Percentiles rank a stretch among this genome's conserved stretches.
phyloP scores from a whole-genome alignment of 2,113 vertebrate genomes.

The Lucifuga dentata region DNA sequence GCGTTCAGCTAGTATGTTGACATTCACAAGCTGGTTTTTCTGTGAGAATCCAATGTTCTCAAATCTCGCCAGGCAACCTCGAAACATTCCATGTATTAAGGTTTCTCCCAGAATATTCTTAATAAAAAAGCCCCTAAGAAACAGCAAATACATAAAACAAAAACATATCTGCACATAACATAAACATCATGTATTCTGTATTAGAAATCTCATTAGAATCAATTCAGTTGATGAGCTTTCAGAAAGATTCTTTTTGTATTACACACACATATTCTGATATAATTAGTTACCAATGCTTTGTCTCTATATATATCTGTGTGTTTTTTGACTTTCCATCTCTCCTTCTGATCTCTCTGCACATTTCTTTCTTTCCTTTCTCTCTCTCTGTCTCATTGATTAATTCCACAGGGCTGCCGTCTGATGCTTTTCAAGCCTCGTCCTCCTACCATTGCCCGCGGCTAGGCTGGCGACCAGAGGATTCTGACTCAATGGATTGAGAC shows the following conservation, averaged over 20 bases:
- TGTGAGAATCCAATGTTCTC: too few relatives aligned
- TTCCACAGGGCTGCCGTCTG: slow-evolving; percentile 61
- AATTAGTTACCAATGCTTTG: too few relatives aligned
- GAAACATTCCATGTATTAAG: too few relatives aligned
- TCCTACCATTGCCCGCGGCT: slow-evolving; percentile 61
- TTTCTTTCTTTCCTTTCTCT: slow-evolving; percentile 45
- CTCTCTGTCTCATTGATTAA: slow-evolving; percentile 64
- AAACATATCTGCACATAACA: too few relatives aligned
- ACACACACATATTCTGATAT: neutral
- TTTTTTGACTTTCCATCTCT: slow-evolving; percentile 33
- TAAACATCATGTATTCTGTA: too few relatives aligned
- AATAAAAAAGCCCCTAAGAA: too few relatives aligned
- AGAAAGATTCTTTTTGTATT: too few relatives aligned
- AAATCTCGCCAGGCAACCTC: too few relatives aligned
- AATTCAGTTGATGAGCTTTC: neutral
- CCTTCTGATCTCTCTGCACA: slow-evolving; percentile 20
- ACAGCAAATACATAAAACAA: too few relatives aligned
- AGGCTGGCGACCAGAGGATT: slow-evolving; percentile 43
- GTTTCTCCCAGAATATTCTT: too few relatives aligned
- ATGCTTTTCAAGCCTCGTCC: slow-evolving; percentile 60
- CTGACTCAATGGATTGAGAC: slow-evolving; percentile 52
- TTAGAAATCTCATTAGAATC: neutral
- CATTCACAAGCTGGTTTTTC: too few relatives aligned
- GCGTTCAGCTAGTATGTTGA: too few relatives aligned
- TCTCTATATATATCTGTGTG: slow-evolving; percentile 25